Conservation (phyloP, 2,797 vertebrate genomes). For the Gambusia yucatana region DNA sequence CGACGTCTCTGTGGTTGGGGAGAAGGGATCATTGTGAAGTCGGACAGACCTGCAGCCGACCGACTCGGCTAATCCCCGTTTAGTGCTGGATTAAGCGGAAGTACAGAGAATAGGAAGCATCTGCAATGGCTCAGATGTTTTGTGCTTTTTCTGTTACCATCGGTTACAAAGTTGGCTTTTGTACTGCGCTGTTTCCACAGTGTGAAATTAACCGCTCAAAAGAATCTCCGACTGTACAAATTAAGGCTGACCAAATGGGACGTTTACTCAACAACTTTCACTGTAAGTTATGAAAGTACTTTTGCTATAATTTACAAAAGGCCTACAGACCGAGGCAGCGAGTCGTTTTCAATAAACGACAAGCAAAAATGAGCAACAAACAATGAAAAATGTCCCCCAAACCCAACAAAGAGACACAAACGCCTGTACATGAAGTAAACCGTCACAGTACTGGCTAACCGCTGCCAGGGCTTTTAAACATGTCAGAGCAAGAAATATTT, state of each 20-base stretch:
- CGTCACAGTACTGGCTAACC: background rate
- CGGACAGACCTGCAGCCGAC: slow-evolving; percentile 39
- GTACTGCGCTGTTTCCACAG: background rate
- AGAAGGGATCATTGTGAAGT: slow-evolving; percentile 46
- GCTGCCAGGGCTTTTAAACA: background rate
- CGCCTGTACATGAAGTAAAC: background rate
- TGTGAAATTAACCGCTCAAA: slow-evolving; percentile 5
- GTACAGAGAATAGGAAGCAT: slow-evolving; percentile 47
- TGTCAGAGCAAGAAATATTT: background rate
- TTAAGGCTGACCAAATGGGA: slow-evolving; percentile 15
- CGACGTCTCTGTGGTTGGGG: slow-evolving; percentile 87
- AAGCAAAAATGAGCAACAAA: background rate
- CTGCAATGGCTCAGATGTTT: slow-evolving; percentile 21
- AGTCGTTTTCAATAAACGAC: background rate
- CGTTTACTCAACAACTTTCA: slow-evolving; percentile 26
- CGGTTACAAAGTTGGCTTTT: slow-evolving; percentile 6
- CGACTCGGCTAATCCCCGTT: slow-evolving; percentile 52
- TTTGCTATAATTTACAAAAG: background rate
- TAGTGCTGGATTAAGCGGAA: slow-evolving; percentile 54
- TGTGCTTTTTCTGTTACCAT: slow-evolving; percentile 23
- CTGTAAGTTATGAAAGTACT: background rate
- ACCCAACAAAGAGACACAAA: background rate
- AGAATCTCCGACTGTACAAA: slow-evolving; percentile 25
- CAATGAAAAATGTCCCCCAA: background rate
- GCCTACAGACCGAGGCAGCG: background rate